Conservation (phyloP, 2,888 invertebrate species). For the Diploptera punctata region DNA sequence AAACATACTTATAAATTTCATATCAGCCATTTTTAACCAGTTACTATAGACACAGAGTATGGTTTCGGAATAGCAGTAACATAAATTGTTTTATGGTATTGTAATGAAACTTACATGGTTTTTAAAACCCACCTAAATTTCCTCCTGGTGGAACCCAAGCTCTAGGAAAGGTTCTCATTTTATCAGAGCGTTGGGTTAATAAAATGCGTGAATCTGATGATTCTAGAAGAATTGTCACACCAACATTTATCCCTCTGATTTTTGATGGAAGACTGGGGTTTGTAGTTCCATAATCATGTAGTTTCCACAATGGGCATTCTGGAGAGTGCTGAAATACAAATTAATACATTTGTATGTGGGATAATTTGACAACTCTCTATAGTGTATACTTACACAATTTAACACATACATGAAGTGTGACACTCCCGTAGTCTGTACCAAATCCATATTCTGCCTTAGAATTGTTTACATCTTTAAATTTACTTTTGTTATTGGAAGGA, state of each 20-base stretch:
- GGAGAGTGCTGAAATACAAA: slow-evolving; percentile 44
- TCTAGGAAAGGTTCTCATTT: slow-evolving; percentile 55
- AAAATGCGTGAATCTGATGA: slow-evolving; percentile 53
- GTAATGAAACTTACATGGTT: too few species aligned
- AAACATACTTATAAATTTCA: too few species aligned
- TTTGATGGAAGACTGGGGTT: slow-evolving; percentile 12
- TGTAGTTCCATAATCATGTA: slow-evolving; percentile 28
- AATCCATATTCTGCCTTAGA: background rate
- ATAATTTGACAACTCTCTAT: too few species aligned
- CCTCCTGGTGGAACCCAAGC: slow-evolving; percentile 59
- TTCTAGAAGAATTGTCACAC: slow-evolving; percentile 53
- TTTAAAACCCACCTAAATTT: slow-evolving; percentile 50
- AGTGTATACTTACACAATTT: too few species aligned
- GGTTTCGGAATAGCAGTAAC: too few species aligned
- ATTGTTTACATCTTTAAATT: background rate
- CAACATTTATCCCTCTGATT: slow-evolving; percentile 47
- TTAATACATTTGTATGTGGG: too few species aligned
- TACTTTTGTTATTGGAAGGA: background rate
- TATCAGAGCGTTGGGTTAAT: slow-evolving; percentile 53
- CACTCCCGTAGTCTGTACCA: background rate
- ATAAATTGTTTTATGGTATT: too few species aligned
- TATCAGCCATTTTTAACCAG: too few species aligned
- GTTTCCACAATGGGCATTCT: slow-evolving; percentile 42
- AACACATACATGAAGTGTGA: slow-evolving; percentile 34
- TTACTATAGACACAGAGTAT: too few species aligned